Evolutionary conservation across 2,113 vertebrate species (phyloP).

Genomic region (Callionymus lyra): DNA sequence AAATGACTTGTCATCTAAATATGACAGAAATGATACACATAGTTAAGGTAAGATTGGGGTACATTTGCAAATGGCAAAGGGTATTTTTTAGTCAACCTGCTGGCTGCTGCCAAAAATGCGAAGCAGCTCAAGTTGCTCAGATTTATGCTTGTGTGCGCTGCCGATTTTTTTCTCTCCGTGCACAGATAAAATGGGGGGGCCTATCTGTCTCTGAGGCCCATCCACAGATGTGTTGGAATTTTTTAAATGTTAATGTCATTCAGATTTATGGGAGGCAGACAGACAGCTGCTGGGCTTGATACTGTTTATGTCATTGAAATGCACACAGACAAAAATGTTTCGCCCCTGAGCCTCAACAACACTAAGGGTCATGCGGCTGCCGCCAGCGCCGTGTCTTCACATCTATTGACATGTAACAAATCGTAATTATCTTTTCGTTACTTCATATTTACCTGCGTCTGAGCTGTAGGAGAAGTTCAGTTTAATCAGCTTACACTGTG

Average conservation of each 20-base stretch:
- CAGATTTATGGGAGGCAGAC: conserved; percentile 53
- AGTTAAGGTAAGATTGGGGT: conserved; percentile 42
- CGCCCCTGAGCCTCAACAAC: conserved; percentile 26
- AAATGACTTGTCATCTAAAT: conserved; percentile 61
- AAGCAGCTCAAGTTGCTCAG: conserved; percentile 26
- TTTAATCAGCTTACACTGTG: conserved; percentile 47
- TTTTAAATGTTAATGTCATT: conserved; percentile 63
- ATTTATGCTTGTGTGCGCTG: conserved; percentile 38
- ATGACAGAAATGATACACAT: conserved; percentile 50
- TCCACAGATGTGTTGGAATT: conserved; percentile 20
- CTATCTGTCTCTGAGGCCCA: conserved; percentile 29
- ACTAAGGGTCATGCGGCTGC: conserved; percentile 14
- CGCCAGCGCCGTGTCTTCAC: conserved; percentile 7
- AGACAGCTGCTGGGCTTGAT: conserved; percentile 31
- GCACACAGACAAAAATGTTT: conserved; percentile 34
- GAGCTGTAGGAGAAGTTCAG: conserved; percentile 18
- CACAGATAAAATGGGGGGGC: conserved; percentile 42
- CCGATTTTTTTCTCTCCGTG: conserved; percentile 9
- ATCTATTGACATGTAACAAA: conserved; percentile 20
- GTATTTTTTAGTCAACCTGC: conserved; percentile 62
- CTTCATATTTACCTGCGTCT: conserved; percentile 7
- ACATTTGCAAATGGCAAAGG: conserved; percentile 26
- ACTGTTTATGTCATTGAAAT: conserved; percentile 48
- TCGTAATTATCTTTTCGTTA: neutral
- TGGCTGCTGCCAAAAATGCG: conserved; percentile 9